Base-by-base conservation (phyloP, 1,140 invertebrate genomes). In the Pomacea maculata region DNA sequence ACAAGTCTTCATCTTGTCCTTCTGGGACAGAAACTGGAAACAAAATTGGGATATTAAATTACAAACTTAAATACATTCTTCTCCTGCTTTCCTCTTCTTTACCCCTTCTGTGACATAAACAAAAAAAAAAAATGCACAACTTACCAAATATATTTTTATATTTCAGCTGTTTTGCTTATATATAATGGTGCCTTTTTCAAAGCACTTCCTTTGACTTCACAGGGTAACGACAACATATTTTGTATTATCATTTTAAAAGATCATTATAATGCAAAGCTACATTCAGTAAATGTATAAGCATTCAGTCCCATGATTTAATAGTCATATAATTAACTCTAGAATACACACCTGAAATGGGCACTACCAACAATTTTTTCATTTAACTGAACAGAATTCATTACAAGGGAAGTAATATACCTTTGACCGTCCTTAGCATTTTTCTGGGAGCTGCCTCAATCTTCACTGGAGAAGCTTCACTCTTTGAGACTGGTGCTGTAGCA, bases 401-500 rank as follows among this genome's bases (percentile, higher is more conserved):
- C 34, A 45, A 4, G 6, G 6, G 34, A 45, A 45, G 34, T 45
- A 45, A 72, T 52, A 9, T 29, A 71, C 68, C 71, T 68, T 64
- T 72, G 29, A 71, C 67, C 25, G 52, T 80, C 54, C 63, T 34
- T 70, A 68, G 65, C 52, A 63, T 57, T 67, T 71, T 29, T 70
- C 80, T 65, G 8, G 78, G 70, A 7, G 78, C 61, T 19, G 72
- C 52, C 65, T 65, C 72, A 67, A 57, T 74, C 61, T 73, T 80
- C n/a, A 55, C 45, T 57, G 65, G 63, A 72, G 61, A 25, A 64
- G 74, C 71, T 75, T 78, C 81, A 67, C 64, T 68, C 82, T 83
- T 45, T 57, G 54, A 72, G 25, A 45, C 52, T 15, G 86, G 85
- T 52, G 86, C 74, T 21, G 87, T 85, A 29, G 84, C 76, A 67